Base-by-base conservation (phyloP, 2,888 invertebrate species). In the Cenopis cana region DNA sequence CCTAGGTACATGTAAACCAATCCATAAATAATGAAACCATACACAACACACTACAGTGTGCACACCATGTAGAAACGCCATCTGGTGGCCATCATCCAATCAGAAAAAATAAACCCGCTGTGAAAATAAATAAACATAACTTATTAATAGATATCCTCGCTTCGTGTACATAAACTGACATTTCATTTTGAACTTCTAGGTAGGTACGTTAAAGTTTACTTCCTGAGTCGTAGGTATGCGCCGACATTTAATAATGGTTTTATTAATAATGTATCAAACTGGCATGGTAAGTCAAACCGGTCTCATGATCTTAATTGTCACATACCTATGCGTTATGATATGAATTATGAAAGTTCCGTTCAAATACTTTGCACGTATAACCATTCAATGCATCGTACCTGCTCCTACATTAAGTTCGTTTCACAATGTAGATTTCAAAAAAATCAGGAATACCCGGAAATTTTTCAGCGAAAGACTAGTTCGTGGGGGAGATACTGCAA, bases 31-130 rank as follows among this genome's bases (percentile, higher is more conserved):
- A 88, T 87, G 86, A 88, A 89, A 87, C 88, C 88, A 86, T 88
- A 85, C 88, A 85, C 81, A 81, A 80, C 55, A 61, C 38, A 80
- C 74, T 77, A 74, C 81, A 83, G 82, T 80, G 82, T 81, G 82
- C 86, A 84, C 83, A 86, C 83, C 83, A 83, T 52, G 69, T 84
- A 85, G 83, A 80, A 77, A 76, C 87, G 88, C 91, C 93, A 93
- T 93, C 93, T 93, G 93, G 88, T 81, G 87, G 83, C 87, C 85
- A 90, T 93, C 91, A 90, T 87, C 82, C 84, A 87, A 85, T 85
- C 80, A 87, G 82, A 87, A 86, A 89, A 93, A 91, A 93, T 87
- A 91, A 92, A 91, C 91, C 85, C 83, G 82, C 82, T 82, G 82
- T 81, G 78, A 89, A 89, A 88, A 89, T 89, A 93, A 93, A 92